Base-by-base conservation (phyloP, 2,797 vertebrate species). In the Taeniopygia guttata region DNA sequence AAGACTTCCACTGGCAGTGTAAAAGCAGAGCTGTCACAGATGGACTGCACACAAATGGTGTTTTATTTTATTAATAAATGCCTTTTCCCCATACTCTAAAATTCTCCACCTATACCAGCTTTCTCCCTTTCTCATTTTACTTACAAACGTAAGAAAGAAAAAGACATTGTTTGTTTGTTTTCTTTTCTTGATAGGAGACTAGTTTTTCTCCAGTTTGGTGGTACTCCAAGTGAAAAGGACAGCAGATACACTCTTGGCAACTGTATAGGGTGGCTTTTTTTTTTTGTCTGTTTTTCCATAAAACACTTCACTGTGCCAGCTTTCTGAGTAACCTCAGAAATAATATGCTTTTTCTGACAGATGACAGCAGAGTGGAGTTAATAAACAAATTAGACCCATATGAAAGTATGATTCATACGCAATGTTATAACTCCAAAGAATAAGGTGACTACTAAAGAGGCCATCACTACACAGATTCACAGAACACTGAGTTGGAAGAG, bases 211-310 rank as follows among this genome's bases (percentile, higher is more conserved):
- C 84, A 80, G 60, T 64, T 95, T 95, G 95, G 92, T 96, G 89
- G 91, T 86, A 94, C 87, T 96, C 92, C 94, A 96, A 95, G 89
- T 93, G 69, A 96, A 95, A 91, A 96, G 73, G 90, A 95, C 84
- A 94, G 90, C 87, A 95, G 94, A 96, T 85, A 89, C 8, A 26
- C 32, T 91, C 87, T 40, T 92, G 95, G 90, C 87, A 94, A 81
- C 13, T 11, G 13, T 13, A 75, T 40, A 66, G 43, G 40, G 27
- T 51, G n/a, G 8, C 4, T 18, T 16, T 17, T 46, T 16, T 17
- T 46, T 17, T 45, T 64, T 64, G 22, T 9, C 66, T 78, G 21
- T 46, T 91, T 84, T 77, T 81, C 43, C 73, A 63, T 85, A 73
- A 87, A 89, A 81, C 82, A 69, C 32, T 91, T 91, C 22, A 36